A percentile compares a stretch with the other conserved stretches of the same genome.
These are phyloP conservation scores for Acanthaster planci DNA, from an alignment of 35 echinoderm and acorn worm species.

Conservation along the genomic window DNA sequence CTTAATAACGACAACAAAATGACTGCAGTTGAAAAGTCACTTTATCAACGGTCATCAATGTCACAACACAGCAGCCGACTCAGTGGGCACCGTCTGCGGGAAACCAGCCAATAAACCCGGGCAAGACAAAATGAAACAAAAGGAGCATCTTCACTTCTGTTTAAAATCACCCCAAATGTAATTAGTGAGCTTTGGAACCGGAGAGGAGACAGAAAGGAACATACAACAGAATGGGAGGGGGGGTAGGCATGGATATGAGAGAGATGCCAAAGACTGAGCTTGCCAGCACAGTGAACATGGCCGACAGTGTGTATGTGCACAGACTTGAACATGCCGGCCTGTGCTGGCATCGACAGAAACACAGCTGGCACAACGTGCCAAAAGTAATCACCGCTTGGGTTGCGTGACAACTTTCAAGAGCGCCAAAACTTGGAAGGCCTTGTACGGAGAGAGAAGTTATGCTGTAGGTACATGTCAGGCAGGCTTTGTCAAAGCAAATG, in stretches of 20 bases:
- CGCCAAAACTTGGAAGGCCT: background rate
- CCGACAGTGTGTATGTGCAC: no score
- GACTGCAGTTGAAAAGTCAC: background rate
- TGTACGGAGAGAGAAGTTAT: no score
- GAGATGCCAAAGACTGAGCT: background rate
- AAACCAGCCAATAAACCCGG: background rate
- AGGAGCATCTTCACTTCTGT: background rate
- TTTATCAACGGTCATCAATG: background rate
- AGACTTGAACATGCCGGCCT: no score
- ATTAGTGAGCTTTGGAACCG: background rate
- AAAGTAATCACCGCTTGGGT: constrained; percentile 7
- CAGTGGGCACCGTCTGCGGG: constrained; percentile 8
- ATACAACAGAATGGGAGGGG: background rate
- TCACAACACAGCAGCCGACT: background rate
- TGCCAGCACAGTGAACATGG: no score
- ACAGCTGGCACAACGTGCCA: constrained; percentile 14
- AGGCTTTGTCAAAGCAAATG: no score
- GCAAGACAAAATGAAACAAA: no score
- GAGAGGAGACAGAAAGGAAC: background rate
- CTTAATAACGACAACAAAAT: no score
- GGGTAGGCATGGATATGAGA: background rate
- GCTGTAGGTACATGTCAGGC: no score
- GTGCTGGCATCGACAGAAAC: background rate
- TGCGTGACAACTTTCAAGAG: constrained; percentile 3
- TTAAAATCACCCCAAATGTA: constrained; percentile 17